Base-by-base conservation (phyloP, 2,113 vertebrate species). In the Perca fluviatilis region DNA sequence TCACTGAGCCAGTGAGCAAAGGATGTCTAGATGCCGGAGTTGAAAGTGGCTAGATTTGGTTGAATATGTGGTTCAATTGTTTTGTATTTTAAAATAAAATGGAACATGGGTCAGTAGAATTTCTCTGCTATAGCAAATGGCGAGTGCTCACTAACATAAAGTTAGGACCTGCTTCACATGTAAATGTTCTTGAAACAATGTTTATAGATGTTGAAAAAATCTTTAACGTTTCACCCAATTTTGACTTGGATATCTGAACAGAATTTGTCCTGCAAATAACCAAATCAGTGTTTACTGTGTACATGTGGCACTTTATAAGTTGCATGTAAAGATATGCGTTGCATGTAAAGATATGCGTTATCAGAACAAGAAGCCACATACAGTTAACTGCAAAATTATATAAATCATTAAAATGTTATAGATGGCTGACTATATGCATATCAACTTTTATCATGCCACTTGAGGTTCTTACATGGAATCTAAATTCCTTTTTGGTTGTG, bases 401-500 rank as follows among this genome's bases (percentile, higher is more conserved):
- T 56, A 14, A 56, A 13, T 56, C 54, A 56, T 5, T 15, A n/a
- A 25, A 56, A 4, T 33, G 51, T 1, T 25, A 4, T 33, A 5
- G 9, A 60, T n/a, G 3, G 13, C 25, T 12, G 6, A 30, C 43
- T 60, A 16, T 21, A 60, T 30, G 15, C n/a, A 54, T 14, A 16
- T 73, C 14, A 80, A 16, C 2, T 15, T 15, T 43, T 23, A 2
- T 25, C 10, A 10, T 60, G 2, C 12, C 16, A 10, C 49, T 69
- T 58, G 3, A 80, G 47, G 30, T 25, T 64, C 27, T 54, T 11
- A 16, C 15, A 23, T 66, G 51, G 19, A 71, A 47, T 72, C n/a
- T 70, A 19, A 71, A 80, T 56, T 36, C 16, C 12, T 65, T 33
- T 70, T 68, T 10, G 6, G 30, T 65, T 50, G 57, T 71, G 36